A percentile compares a stretch with the other conserved stretches of the same genome.
phyloP scores from a whole-genome alignment of 2,888 invertebrate species.

The Carterocephalus palaemon region DNA sequence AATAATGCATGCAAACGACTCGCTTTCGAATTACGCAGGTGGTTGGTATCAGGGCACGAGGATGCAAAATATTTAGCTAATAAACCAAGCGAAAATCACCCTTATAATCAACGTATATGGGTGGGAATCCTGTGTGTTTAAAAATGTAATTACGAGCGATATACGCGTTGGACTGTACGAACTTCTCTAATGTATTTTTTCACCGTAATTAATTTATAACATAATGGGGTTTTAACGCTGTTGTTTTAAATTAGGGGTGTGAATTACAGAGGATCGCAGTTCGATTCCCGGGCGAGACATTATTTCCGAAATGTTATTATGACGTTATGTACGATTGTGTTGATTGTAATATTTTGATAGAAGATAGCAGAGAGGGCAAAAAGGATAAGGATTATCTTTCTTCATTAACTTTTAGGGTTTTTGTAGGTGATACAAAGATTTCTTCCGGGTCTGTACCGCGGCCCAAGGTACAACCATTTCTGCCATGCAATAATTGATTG shows the following conservation, averaged over 20 bases:
- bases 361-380: no score
- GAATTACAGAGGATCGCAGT: constrained; percentile 20
- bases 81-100: background rate
- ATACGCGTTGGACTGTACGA: constrained; percentile 12
- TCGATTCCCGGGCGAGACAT: constrained; percentile 30
- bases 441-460: no score
- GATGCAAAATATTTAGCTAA: constrained; percentile 6
- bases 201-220: constrained; percentile 37
- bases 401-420: no score
- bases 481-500: no score
- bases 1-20: constrained; percentile 36
- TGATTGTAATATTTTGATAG: background rate
- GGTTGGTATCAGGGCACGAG: constrained; percentile 22
- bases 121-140: background rate
- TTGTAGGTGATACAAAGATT: no score
- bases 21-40: constrained; percentile 37
- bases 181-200: constrained; percentile 34
- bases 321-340: constrained; percentile 1
- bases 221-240: constrained; percentile 38
- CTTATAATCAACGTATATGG: background rate
- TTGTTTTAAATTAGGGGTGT: constrained; percentile 29
- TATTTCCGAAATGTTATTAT: constrained; percentile 23
- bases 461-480: no score
- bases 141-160: background rate
- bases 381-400: no score